Evolutionary conservation across 2,113 vertebrate genomes (phyloP).

Genomic region (Cyprinodon brontotheroides): DNA sequence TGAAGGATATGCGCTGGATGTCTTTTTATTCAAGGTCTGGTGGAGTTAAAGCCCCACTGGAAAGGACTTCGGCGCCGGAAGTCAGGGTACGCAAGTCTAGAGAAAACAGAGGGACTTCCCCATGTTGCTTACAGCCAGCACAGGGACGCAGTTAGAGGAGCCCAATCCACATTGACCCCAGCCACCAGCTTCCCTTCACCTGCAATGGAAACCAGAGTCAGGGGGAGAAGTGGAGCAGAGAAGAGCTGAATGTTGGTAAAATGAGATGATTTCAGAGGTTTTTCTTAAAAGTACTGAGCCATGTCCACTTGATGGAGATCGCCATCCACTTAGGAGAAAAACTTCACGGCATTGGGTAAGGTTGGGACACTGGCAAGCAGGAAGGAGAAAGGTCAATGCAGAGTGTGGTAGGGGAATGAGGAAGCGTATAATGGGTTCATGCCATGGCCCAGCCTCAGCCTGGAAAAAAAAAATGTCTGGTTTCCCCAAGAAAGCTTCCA

Average conservation of each 20-base stretch:
- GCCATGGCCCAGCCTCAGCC: no score
- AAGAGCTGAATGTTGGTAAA: neutral
- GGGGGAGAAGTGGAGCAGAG: neutral
- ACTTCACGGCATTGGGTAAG: constrained; percentile 92
- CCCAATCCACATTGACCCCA: constrained; percentile 87
- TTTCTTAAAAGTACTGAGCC: constrained; percentile 79
- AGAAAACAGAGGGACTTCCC: constrained; percentile 83
- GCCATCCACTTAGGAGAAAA: constrained; percentile 92
- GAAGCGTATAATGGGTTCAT: constrained; percentile 91
- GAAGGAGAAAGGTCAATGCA: constrained; percentile 93
- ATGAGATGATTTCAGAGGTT: neutral
- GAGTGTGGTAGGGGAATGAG: constrained; percentile 88
- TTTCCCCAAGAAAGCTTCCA: neutral
- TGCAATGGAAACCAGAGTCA: constrained; percentile 45
- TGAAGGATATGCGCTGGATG: no score
- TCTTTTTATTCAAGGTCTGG: no score
- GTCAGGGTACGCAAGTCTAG: constrained; percentile 87
- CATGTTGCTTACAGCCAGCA: constrained; percentile 85
- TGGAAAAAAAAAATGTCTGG: constrained; percentile 41
- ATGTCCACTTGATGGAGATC: constrained; percentile 85
- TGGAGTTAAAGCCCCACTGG: no score
- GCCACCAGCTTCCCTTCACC: constrained; percentile 94
- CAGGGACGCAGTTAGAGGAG: no score
- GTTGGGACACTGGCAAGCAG: constrained; percentile 91
- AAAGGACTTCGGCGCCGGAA: no score